Evolutionary conservation across 2,888 invertebrate species (phyloP).

Genomic region (Hermaeophaga mercurialis): DNA sequence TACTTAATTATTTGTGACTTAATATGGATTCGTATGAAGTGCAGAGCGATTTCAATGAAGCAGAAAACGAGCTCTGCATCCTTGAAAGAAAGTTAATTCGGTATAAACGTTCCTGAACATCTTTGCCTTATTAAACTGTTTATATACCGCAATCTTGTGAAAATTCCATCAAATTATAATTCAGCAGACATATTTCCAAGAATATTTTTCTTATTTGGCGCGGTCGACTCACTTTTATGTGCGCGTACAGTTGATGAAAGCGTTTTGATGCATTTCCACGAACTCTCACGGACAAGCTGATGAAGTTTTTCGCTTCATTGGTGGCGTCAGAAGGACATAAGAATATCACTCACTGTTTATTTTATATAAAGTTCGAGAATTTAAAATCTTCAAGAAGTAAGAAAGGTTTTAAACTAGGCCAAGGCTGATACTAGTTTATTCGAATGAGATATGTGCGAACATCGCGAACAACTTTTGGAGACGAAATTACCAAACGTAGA

Average conservation of each 20-base stretch:
- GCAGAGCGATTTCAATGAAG: neutral
- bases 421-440: no score
- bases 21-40: no score
- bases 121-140: constrained; percentile 23
- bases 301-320: constrained; percentile 39
- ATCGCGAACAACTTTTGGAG: no score
- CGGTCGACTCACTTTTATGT: constrained; percentile 39
- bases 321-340: constrained; percentile 5
- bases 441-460: no score
- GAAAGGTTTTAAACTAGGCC: no score
- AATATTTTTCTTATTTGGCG: constrained; percentile 20
- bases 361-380: no score
- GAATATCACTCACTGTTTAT: no score
- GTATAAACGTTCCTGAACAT: constrained; percentile 5
- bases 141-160: constrained; percentile 20
- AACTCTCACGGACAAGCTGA: constrained; percentile 42
- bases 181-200: constrained; percentile 21
- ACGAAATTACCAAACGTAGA: no score
- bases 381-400: no score
- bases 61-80: neutral
- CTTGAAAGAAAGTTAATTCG: constrained; percentile 1
- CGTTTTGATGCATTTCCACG: constrained; percentile 47
- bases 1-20: no score
- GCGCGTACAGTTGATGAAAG: constrained; percentile 43
- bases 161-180: constrained; percentile 23